Evolutionary conservation across 1,140 invertebrate genomes (phyloP).

Genomic region (Choristoneura fumiferana): DNA sequence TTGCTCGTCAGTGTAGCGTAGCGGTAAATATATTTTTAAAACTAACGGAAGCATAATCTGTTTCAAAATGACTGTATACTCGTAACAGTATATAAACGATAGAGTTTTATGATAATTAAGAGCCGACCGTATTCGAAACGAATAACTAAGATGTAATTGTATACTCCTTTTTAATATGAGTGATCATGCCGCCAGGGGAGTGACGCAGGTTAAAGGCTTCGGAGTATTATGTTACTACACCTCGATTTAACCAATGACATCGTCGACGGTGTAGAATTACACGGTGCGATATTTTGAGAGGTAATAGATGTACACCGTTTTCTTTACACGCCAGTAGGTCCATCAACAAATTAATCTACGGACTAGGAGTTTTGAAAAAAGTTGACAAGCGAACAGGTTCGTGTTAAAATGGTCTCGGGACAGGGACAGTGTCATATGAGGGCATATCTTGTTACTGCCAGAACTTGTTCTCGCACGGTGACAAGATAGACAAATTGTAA

Average conservation of each 20-base stretch:
- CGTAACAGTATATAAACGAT: background rate
- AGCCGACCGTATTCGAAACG: background rate
- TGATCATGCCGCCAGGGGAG: conserved; percentile 36
- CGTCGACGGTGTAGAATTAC: conserved; percentile 61
- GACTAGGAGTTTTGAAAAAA: conserved; percentile 62
- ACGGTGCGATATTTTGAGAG: conserved; percentile 55
- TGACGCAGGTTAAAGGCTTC: conserved; percentile 36
- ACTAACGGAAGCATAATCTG: no score
- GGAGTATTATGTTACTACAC: conserved; percentile 63
- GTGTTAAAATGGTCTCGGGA: conserved; percentile 54
- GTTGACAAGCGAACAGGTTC: conserved; percentile 57
- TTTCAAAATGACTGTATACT: no score
- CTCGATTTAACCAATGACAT: conserved; percentile 69
- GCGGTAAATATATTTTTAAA: no score
- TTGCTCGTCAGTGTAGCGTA: no score
- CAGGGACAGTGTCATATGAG: conserved; percentile 38
- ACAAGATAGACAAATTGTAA: conserved; percentile 4
- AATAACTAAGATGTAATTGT: conserved; percentile 41
- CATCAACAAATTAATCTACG: conserved; percentile 49
- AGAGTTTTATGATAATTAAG: background rate
- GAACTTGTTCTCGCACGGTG: conserved; percentile 10
- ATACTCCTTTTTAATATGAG: conserved; percentile 40
- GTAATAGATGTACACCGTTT: conserved; percentile 61
- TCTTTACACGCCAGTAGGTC: conserved; percentile 48
- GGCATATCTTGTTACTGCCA: conserved; percentile 45